A percentile compares a stretch with the other conserved stretches of the same genome.
Conservation (phyloP, 2,113 vertebrate genomes). For the Motacilla tschutschensis region DNA sequence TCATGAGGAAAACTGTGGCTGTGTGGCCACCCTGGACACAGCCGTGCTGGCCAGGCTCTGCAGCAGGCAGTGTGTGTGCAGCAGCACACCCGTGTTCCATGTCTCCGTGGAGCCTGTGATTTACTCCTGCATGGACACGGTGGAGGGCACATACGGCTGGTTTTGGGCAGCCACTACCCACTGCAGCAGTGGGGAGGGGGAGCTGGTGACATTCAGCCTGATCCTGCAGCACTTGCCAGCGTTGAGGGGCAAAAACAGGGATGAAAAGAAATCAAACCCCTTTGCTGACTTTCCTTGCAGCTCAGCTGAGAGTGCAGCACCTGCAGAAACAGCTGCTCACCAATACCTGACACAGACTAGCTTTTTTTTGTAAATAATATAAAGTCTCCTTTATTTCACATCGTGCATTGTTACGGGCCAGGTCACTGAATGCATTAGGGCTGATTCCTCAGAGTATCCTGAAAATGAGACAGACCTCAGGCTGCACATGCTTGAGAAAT, state of each 20-base stretch:
- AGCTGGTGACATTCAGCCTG: rapidly evolving
- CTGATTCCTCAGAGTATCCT: background rate
- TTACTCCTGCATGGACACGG: rapidly evolving
- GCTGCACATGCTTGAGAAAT: constrained; percentile 3
- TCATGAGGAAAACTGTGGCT: background rate
- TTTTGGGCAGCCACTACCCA: background rate
- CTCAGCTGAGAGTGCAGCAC: background rate
- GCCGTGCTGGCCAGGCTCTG: background rate
- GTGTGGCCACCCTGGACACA: background rate
- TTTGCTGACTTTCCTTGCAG: background rate
- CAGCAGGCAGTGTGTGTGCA: rapidly evolving
- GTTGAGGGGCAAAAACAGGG: background rate
- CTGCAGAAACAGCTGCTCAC: background rate
- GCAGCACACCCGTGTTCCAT: rapidly evolving
- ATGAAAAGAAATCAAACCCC: background rate
- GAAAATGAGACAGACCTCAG: constrained; percentile 4
- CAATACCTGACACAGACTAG: background rate
- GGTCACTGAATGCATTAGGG: background rate
- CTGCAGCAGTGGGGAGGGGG: background rate
- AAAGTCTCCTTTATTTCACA: background rate
- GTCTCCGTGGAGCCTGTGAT: background rate
- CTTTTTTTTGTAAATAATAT: constrained; percentile 26
- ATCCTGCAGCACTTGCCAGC: background rate
- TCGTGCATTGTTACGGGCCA: background rate
- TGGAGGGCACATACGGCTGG: background rate